These are phyloP conservation scores for Notolepis coatsorum DNA, from an alignment of 2,797 vertebrate species.

Conservation along the genomic window DNA sequence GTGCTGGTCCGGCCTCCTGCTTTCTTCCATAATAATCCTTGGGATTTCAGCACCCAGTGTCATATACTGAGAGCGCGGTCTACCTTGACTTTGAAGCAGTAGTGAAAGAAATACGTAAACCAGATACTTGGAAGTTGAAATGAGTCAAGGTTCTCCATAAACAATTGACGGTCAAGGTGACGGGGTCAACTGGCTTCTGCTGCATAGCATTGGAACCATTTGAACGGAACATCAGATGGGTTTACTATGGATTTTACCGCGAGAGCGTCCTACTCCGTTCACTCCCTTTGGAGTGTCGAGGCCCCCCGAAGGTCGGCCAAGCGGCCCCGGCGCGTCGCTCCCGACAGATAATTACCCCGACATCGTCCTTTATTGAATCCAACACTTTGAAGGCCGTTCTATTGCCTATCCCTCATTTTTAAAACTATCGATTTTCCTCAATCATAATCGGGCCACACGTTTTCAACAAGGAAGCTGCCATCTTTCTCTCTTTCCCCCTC, in stretches of 20 bases:
- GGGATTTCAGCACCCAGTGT: no score
- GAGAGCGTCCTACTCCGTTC: slow-evolving; percentile 8
- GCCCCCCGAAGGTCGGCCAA: slow-evolving; percentile 57
- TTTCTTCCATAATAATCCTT: no score
- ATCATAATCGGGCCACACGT: slow-evolving; percentile 72
- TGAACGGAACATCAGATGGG: not conserved
- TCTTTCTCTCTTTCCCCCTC: slow-evolving; percentile 39
- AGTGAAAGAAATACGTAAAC: no score
- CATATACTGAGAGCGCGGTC: no score
- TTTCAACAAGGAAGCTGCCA: slow-evolving; percentile 62
- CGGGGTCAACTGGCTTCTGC: no score
- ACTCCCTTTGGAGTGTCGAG: slow-evolving; percentile 41
- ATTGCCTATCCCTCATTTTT: slow-evolving; percentile 70
- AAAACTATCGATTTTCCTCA: slow-evolving; percentile 72
- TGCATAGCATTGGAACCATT: not conserved
- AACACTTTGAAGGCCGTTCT: slow-evolving; percentile 76
- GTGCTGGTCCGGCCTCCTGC: no score
- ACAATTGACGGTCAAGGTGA: no score
- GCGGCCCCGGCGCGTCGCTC: slow-evolving; percentile 51
- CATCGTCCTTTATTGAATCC: slow-evolving; percentile 71
- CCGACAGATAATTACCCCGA: slow-evolving; percentile 64
- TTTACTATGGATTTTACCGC: not conserved
- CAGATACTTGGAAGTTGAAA: no score
- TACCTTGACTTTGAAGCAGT: no score
- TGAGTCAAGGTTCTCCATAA: no score